These are phyloP conservation scores for Acanthochromis polyacanthus DNA, from an alignment of 2,113 vertebrate genomes.

Conservation along the genomic window DNA sequence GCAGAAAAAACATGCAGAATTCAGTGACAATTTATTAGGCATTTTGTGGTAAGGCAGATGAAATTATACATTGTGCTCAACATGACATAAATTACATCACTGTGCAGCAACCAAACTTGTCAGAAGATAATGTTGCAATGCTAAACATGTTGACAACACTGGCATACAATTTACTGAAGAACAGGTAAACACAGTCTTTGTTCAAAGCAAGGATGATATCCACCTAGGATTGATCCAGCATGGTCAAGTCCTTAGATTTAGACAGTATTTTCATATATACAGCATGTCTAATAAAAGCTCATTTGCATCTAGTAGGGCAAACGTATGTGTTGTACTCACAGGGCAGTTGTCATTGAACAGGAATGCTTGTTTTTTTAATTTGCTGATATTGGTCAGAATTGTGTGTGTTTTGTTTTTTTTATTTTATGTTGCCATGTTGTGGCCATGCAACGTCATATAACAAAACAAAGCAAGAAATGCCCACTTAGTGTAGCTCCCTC, in stretches of 20 bases:
- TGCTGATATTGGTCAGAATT: neutral
- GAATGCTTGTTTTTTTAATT: neutral
- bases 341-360: neutral
- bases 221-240: neutral
- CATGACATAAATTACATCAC: constrained; percentile 46
- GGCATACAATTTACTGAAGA: constrained; percentile 27
- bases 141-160: constrained; percentile 49
- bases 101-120: constrained; percentile 45
- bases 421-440: neutral
- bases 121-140: constrained; percentile 35
- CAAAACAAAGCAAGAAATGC: neutral
- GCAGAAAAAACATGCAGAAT: neutral
- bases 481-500: neutral
- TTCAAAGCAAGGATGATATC: constrained; percentile 11
- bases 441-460: neutral
- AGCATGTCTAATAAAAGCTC: constrained; percentile 4
- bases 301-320: constrained; percentile 17
- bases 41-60: constrained; percentile 62
- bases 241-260: neutral
- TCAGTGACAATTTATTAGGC: constrained; percentile 63
- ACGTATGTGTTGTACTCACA: constrained; percentile 5
- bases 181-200: constrained; percentile 29
- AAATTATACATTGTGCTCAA: constrained; percentile 51
- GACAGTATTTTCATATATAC: constrained; percentile 8
- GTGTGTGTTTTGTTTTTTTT: neutral